Conservation (phyloP, 2,797 vertebrate species). For the Chelidonichthys spinosus region DNA sequence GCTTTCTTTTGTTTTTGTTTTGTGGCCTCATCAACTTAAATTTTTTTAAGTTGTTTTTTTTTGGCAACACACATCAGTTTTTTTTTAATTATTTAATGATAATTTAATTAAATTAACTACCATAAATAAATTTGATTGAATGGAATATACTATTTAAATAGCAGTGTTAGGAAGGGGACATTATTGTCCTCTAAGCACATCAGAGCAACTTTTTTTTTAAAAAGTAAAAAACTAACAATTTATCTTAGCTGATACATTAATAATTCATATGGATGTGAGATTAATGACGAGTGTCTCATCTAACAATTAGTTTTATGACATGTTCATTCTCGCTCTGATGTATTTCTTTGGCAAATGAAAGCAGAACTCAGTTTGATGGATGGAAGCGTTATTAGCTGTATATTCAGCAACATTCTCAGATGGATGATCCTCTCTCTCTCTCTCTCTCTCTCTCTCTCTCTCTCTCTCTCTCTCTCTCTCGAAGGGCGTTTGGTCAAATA, state of each 20-base stretch:
- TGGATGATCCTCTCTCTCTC: background rate
- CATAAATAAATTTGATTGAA: background rate
- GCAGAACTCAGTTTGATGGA: conserved; percentile 28
- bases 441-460: no score
- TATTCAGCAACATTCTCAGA: conserved; percentile 14
- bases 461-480: background rate
- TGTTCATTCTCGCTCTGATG: background rate
- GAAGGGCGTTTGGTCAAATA: conserved; percentile 11
- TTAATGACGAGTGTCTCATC: background rate
- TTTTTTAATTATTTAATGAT: no score
- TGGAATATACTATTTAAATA: background rate
- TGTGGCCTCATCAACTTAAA: no score
- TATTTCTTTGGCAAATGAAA: conserved; percentile 4
- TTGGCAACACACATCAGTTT: no score
- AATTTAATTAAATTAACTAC: no score
- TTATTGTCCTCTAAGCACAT: background rate
- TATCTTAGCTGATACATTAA: conserved; percentile 23
- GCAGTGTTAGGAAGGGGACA: background rate
- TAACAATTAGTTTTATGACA: conserved; percentile 14
- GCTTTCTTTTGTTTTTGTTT: no score
- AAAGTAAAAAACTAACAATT: background rate
- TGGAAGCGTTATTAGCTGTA: conserved; percentile 9
- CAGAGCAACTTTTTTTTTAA: background rate
- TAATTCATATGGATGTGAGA: conserved; percentile 18
- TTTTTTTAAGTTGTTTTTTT: no score